Evolutionary conservation across 2,113 vertebrate genomes (phyloP).

Genomic region (Protobothrops mucrosquamatus): DNA sequence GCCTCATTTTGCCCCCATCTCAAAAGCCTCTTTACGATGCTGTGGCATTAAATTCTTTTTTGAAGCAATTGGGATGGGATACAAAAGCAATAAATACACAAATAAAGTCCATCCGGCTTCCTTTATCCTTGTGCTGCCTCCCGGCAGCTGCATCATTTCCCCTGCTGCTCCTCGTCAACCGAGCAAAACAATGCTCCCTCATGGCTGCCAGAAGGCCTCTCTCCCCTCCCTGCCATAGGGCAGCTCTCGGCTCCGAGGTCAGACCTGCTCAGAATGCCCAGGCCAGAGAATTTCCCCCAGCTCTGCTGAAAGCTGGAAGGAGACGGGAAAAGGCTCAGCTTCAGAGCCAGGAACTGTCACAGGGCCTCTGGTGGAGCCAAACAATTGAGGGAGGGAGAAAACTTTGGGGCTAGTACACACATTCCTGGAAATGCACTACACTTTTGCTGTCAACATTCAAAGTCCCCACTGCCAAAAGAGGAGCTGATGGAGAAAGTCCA

Average conservation of each 20-base stretch:
- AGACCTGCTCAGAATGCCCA: background rate
- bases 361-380: background rate
- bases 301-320: background rate
- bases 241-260: background rate
- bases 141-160: background rate
- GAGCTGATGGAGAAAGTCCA: background rate
- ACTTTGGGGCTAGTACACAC: background rate
- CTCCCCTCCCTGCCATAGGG: background rate
- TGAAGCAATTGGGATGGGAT: background rate
- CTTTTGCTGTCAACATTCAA: background rate
- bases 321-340: background rate
- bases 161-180: background rate
- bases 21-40: background rate
- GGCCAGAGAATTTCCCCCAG: background rate
- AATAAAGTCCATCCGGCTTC: background rate
- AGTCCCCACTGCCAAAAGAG: background rate
- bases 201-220: background rate
- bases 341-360: background rate
- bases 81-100: background rate
- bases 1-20: background rate
- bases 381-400: background rate
- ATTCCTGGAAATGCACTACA: background rate
- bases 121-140: background rate
- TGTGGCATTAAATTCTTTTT: background rate
- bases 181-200: background rate